These are phyloP conservation scores for Meda fulgida DNA, from an alignment of 2,797 vertebrate genomes.

Conservation along the genomic window DNA sequence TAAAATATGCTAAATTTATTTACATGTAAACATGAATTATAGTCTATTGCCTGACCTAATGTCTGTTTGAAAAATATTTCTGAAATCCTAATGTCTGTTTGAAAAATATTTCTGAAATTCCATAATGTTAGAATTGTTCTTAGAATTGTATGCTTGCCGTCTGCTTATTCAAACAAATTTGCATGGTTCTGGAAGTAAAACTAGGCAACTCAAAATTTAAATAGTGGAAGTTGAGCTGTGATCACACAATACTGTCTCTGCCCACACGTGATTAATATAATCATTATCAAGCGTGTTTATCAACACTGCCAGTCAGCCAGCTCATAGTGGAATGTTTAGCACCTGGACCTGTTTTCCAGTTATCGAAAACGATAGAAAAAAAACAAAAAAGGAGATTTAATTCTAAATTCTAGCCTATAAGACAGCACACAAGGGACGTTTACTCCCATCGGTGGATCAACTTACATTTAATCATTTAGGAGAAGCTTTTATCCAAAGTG, in stretches of 20 bases:
- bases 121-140: background rate
- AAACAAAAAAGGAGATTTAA: background rate
- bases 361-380: background rate
- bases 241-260: background rate
- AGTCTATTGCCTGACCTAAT: background rate
- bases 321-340: background rate
- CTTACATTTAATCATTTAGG: no score
- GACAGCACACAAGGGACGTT: background rate
- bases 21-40: background rate
- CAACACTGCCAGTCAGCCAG: background rate
- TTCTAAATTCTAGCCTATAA: background rate
- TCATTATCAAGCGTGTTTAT: background rate
- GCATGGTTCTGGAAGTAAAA: background rate
- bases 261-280: background rate
- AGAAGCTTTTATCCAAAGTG: no score
- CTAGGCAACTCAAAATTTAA: background rate
- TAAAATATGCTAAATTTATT: background rate
- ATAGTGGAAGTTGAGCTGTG: background rate
- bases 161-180: background rate
- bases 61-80: background rate
- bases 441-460: background rate
- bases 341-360: conserved; percentile 9
- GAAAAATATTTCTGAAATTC: background rate
- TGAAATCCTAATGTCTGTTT: background rate
- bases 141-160: background rate